Evolutionary conservation across 2,797 vertebrate genomes (phyloP).

Genomic region (Enteromius thamalakanensis): DNA sequence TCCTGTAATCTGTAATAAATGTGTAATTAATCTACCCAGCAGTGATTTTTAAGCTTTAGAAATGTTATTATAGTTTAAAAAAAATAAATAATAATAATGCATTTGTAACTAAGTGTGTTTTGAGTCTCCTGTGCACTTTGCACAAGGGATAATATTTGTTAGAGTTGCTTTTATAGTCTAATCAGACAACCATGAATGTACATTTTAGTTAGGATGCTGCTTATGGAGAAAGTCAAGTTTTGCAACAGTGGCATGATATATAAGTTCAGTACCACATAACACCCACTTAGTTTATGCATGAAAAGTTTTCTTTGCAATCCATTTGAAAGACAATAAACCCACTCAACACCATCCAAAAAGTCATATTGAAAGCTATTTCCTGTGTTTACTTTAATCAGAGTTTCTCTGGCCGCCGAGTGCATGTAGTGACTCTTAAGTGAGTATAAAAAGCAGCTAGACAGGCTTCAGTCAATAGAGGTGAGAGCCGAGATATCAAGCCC

Average conservation of each 20-base stretch:
- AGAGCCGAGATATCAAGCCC: constrained; percentile 38
- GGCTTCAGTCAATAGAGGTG: constrained; percentile 39
- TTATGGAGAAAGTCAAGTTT: background rate
- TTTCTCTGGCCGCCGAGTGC: background rate
- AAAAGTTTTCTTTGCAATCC: constrained; percentile 3
- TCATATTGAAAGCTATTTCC: constrained; percentile 13
- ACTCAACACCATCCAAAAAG: background rate
- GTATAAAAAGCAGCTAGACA: constrained; percentile 18
- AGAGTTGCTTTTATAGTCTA: background rate
- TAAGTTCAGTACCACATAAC: background rate
- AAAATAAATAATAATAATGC: background rate
- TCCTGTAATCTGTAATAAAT: background rate
- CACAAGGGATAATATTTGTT: background rate
- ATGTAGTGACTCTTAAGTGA: constrained; percentile 31
- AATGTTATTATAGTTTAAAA: background rate
- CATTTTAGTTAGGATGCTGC: background rate
- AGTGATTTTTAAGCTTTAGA: background rate
- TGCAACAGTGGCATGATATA: too few relatives aligned
- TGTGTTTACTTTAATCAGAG: constrained; percentile 40
- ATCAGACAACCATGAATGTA: background rate
- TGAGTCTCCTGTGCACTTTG: background rate
- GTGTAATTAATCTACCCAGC: background rate
- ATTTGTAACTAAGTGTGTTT: background rate
- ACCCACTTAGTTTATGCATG: background rate
- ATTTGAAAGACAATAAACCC: constrained; percentile 9